phyloP scores from a whole-genome alignment of 2,113 vertebrate genomes.

The Callipepla squamata region DNA sequence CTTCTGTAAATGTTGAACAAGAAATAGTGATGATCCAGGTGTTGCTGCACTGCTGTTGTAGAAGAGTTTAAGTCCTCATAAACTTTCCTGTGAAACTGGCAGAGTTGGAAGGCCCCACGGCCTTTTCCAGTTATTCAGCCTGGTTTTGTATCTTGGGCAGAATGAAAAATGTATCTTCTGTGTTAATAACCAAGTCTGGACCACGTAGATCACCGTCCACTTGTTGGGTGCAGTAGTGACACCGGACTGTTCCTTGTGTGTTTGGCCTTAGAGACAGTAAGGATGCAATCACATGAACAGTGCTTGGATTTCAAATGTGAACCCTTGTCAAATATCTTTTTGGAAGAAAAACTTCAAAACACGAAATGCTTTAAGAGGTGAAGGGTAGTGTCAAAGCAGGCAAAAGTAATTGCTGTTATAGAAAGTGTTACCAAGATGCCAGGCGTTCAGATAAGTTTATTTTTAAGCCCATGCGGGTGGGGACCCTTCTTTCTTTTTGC shows the following conservation, averaged over 20 bases:
- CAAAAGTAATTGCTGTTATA: not conserved
- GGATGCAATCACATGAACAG: not conserved
- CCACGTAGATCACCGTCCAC: not conserved
- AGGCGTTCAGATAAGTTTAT: not conserved
- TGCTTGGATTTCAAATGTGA: slow-evolving; percentile 14
- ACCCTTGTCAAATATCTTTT: not conserved
- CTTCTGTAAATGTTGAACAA: not conserved
- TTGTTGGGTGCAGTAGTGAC: not conserved
- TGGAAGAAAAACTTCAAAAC: not conserved
- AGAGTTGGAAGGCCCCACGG: not conserved
- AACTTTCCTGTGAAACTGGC: not conserved
- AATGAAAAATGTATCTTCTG: not conserved
- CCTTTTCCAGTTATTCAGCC: not conserved
- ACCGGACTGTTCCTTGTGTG: not conserved
- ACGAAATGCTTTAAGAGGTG: not conserved
- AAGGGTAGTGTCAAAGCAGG: not conserved
- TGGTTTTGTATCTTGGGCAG: not conserved
- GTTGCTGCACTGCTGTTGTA: not conserved
- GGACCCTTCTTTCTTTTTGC: not conserved
- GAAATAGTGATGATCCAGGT: not conserved
- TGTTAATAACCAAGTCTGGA: slow-evolving; percentile 18
- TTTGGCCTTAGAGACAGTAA: not conserved
- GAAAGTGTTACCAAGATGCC: not conserved
- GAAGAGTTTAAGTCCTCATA: not conserved
- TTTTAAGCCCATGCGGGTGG: not conserved